phyloP scores from a whole-genome alignment of 1,140 invertebrate genomes.

The Eciton burchellii region DNA sequence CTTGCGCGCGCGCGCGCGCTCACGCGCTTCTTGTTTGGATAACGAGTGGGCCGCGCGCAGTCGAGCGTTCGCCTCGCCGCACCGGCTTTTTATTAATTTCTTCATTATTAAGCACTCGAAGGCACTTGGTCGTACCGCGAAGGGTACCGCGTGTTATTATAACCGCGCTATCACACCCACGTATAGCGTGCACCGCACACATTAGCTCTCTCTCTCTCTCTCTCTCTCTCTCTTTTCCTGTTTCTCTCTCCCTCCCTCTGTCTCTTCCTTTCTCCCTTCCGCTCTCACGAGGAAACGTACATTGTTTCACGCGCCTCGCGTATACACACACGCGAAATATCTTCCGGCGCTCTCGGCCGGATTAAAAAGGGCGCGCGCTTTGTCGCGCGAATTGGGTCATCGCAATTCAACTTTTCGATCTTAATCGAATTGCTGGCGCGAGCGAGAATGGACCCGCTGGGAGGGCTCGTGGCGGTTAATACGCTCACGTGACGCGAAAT shows the following conservation, averaged over 20 bases:
- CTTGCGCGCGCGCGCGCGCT: too few species aligned
- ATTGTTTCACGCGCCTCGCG: constrained; percentile 3
- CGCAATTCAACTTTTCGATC: constrained; percentile 61
- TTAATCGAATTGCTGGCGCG: constrained; percentile 56
- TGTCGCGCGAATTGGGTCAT: constrained; percentile 59
- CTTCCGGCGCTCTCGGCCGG: constrained; percentile 56
- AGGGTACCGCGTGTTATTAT: constrained; percentile 48
- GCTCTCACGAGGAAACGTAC: constrained; percentile 56
- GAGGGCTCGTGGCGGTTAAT: constrained; percentile 51
- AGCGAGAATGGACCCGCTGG: constrained; percentile 50
- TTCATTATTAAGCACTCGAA: constrained; percentile 64
- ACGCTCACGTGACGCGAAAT: constrained; percentile 49
- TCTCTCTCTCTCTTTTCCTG: constrained; percentile 47
- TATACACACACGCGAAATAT: constrained; percentile 38
- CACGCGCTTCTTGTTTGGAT: not conserved
- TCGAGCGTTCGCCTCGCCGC: constrained; percentile 33
- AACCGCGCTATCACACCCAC: constrained; percentile 77
- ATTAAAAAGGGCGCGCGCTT: constrained; percentile 66
- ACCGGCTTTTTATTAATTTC: constrained; percentile 71
- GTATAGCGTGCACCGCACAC: constrained; percentile 80
- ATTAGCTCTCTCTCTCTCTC: constrained; percentile 65
- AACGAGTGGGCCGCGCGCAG: constrained; percentile 31
- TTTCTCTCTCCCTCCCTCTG: too few species aligned
- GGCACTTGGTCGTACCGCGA: constrained; percentile 21
- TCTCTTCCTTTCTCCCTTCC: not conserved